Percentiles rank a stretch among this genome's conserved stretches.
phyloP scores from a whole-genome alignment of 2,797 vertebrate species.

The Denticeps clupeoides region DNA sequence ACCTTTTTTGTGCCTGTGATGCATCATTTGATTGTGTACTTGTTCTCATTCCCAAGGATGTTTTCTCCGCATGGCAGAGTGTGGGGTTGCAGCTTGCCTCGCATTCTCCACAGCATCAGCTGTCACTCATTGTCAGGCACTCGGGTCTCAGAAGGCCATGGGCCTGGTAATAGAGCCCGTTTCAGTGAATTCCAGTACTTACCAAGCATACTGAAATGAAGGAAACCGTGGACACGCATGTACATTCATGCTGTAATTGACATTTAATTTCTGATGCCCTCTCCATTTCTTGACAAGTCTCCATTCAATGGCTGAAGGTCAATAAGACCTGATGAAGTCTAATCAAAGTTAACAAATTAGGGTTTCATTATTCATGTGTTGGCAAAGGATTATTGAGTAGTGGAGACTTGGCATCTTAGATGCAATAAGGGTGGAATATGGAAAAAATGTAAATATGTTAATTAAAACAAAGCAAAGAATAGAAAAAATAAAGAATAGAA shows the following conservation, averaged over 20 bases:
- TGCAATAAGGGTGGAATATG: constrained; percentile 7
- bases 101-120: constrained; percentile 8
- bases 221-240: too few species aligned
- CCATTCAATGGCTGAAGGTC: constrained; percentile 21
- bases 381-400: constrained; percentile 15
- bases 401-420: neutral
- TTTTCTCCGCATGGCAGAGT: constrained; percentile 16
- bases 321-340: constrained; percentile 34
- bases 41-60: too few species aligned
- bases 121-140: constrained; percentile 23
- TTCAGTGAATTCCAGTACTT: neutral
- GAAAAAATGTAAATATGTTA: too few species aligned
- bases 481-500: too few species aligned
- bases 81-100: neutral
- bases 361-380: constrained; percentile 22
- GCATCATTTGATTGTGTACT: too few species aligned
- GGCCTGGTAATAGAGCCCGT: constrained; percentile 14
- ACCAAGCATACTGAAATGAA: constrained; percentile 5
- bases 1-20: constrained; percentile 41
- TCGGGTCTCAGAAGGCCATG: constrained; percentile 10
- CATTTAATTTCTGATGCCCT: too few species aligned
- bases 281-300: too few species aligned
- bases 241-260: too few species aligned
- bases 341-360: constrained; percentile 35
- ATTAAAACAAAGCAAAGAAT: too few species aligned